These are phyloP conservation scores for Drosophila pullipes DNA, from an alignment of 2,888 invertebrate genomes.

Conservation along the genomic window DNA sequence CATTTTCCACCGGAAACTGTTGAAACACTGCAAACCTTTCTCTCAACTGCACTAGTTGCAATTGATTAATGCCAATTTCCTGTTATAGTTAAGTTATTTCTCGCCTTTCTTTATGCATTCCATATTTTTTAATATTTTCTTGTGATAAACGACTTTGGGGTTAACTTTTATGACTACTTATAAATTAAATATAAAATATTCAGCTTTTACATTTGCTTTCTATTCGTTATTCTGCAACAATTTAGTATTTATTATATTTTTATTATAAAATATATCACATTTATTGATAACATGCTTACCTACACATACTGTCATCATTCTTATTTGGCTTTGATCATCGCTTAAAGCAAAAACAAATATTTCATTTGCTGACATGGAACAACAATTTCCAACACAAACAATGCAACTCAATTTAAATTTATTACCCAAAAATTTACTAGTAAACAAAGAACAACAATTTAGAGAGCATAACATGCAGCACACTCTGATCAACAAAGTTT, in stretches of 20 bases:
- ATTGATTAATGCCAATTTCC: constrained; percentile 59
- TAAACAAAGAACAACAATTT: constrained; percentile 23
- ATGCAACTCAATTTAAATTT: constrained; percentile 21
- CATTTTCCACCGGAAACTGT: constrained; percentile 42
- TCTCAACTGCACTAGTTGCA: constrained; percentile 51
- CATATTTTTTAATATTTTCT: not conserved
- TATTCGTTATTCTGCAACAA: not conserved
- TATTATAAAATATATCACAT: not conserved
- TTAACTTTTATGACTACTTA: not conserved
- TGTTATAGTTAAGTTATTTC: constrained; percentile 27
- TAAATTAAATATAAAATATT: not conserved
- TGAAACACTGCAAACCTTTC: constrained; percentile 15
- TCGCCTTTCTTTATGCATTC: not conserved
- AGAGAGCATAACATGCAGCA: constrained; percentile 14
- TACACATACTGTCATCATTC: too few species aligned
- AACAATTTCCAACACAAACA: constrained; percentile 11
- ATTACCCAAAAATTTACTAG: constrained; percentile 7
- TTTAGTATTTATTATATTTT: not conserved
- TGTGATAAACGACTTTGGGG: not conserved
- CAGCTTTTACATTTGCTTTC: not conserved
- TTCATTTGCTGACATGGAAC: not conserved
- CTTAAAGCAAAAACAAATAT: not conserved
- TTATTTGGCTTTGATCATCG: not conserved
- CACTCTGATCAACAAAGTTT: constrained; percentile 57
- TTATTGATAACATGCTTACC: not conserved